These are phyloP conservation scores for Tachycineta bicolor DNA, from an alignment of 2,113 vertebrate genomes.

Conservation along the genomic window DNA sequence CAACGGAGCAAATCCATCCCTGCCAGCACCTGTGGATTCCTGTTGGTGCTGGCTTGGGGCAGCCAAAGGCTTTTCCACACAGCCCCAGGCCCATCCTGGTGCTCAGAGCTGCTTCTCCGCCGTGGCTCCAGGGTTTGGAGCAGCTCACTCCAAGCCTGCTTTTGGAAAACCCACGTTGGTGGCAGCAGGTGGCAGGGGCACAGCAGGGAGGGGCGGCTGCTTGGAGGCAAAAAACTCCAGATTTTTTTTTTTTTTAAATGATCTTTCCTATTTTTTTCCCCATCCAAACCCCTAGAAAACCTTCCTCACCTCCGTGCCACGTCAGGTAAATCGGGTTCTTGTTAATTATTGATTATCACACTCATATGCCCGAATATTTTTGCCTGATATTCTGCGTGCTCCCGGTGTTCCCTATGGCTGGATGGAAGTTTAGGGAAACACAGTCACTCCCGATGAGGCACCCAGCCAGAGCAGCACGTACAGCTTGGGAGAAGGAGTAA, in stretches of 20 bases:
- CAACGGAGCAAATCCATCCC: neutral
- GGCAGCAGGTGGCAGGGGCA: neutral
- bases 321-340: neutral
- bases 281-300: neutral
- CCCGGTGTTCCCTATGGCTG: rapidly evolving
- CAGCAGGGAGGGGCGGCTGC: neutral
- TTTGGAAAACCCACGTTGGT: rapidly evolving
- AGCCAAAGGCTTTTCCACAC: rapidly evolving
- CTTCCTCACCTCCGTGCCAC: rapidly evolving
- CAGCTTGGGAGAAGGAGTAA: neutral
- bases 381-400: rapidly evolving
- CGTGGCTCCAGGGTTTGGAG: rapidly evolving
- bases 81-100: neutral
- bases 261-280: neutral
- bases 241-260: rapidly evolving
- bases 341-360: neutral
- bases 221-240: too few species aligned
- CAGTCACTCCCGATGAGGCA: neutral
- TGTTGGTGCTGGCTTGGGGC: neutral
- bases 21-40: rapidly evolving
- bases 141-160: neutral
- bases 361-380: neutral
- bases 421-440: rapidly evolving
- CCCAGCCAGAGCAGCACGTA: neutral
- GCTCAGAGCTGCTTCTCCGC: neutral